A percentile compares a stretch with the other conserved stretches of the same genome.
Conservation (phyloP, 2,113 vertebrate species). For the Progne subis region DNA sequence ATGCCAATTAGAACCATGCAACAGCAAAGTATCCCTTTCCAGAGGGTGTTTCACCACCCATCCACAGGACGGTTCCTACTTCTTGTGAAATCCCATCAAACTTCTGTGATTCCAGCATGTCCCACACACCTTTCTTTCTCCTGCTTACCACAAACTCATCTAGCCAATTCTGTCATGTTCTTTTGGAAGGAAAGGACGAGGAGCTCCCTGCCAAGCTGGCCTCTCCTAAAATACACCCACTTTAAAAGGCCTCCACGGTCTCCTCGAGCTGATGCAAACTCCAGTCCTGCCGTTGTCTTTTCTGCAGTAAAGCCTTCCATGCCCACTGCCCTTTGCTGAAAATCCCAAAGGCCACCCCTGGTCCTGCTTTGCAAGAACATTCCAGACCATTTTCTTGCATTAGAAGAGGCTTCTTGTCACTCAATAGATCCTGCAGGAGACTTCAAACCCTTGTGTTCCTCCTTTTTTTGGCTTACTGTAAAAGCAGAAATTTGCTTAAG, state of each 20-base stretch:
- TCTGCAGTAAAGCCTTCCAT: not conserved
- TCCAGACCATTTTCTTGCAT: not conserved
- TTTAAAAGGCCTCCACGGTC: not conserved
- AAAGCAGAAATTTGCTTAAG: conserved; percentile 59
- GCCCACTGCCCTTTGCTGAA: not conserved
- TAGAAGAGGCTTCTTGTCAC: conserved; percentile 23
- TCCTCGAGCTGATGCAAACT: fast-evolving
- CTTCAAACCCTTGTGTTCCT: conserved; percentile 29
- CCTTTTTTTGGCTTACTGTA: conserved; percentile 50
- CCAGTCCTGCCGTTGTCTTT: not conserved
- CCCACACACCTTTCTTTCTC: not conserved
- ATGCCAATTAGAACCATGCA: not conserved
- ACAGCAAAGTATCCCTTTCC: not conserved
- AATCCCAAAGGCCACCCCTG: conserved; percentile 1
- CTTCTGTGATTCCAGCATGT: not conserved
- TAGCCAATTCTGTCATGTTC: not conserved
- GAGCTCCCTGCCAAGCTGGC: not conserved
- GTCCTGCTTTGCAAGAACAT: conserved; percentile 1
- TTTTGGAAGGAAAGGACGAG: not conserved
- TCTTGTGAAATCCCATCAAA: not conserved
- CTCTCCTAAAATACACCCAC: not conserved
- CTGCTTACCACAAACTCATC: not conserved
- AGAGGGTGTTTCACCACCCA: not conserved
- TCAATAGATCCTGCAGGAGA: not conserved
- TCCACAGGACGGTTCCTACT: not conserved